Evolutionary conservation across 2,797 vertebrate species (phyloP).

Genomic region (Merluccius polli): DNA sequence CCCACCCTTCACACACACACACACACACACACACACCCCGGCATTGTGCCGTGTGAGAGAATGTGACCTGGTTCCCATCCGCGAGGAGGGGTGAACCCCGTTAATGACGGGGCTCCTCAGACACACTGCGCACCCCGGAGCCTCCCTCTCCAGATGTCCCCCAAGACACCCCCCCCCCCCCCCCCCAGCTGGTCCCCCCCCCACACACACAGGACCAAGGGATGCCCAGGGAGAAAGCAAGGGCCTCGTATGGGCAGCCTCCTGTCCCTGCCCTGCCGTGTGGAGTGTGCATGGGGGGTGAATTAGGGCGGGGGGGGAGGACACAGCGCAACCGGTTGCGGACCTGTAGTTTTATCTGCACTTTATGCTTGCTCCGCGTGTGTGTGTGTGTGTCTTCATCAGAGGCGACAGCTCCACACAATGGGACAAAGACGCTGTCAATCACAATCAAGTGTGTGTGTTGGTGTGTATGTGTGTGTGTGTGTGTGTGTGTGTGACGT

Average conservation of each 20-base stretch:
- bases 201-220: not conserved
- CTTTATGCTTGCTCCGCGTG: slow-evolving; percentile 38
- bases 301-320: not conserved
- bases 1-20: slow-evolving; percentile 45
- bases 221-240: too few relatives aligned
- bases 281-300: not conserved
- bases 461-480: slow-evolving; percentile 36
- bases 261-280: not conserved
- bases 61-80: slow-evolving; percentile 84
- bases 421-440: slow-evolving; percentile 80
- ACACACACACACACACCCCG: slow-evolving; percentile 62
- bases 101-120: slow-evolving; percentile 71
- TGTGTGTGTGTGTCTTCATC: slow-evolving; percentile 77
- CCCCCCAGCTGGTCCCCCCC: slow-evolving; percentile 5
- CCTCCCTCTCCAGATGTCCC: slow-evolving; percentile 72
- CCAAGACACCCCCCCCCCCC: slow-evolving; percentile 34
- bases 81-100: slow-evolving; percentile 70
- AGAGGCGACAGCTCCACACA: slow-evolving; percentile 78
- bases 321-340: slow-evolving; percentile 48
- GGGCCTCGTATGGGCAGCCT: not conserved
- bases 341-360: slow-evolving; percentile 52
- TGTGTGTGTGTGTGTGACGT: slow-evolving; percentile 3
- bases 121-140: slow-evolving; percentile 58
- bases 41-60: slow-evolving; percentile 77
- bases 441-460: slow-evolving; percentile 79